Conservation (phyloP, 2,888 invertebrate genomes). For the Chloroclystis v-ata region DNA sequence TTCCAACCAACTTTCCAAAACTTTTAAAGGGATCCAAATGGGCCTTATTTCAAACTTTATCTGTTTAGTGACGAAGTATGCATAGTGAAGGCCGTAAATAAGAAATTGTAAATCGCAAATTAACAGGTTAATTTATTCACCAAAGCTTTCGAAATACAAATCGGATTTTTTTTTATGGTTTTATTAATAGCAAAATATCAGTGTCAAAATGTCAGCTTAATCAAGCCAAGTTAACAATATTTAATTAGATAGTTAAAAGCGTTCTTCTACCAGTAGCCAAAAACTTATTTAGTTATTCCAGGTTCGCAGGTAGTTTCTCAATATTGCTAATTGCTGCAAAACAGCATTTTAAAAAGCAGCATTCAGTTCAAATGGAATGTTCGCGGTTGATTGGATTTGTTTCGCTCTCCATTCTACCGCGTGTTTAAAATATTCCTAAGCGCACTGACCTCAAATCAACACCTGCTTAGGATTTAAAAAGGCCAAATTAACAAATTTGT, state of each 20-base stretch:
- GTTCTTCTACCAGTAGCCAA: too few relatives aligned
- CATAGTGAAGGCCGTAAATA: slow-evolving; percentile 14
- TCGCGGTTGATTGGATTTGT: slow-evolving; percentile 64
- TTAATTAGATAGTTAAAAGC: too few relatives aligned
- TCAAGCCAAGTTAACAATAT: too few relatives aligned
- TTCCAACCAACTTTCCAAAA: slow-evolving; percentile 58
- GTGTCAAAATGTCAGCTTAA: too few relatives aligned
- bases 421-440: slow-evolving; percentile 17
- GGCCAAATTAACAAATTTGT: too few relatives aligned
- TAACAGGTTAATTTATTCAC: too few relatives aligned
- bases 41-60: slow-evolving; percentile 54
- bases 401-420: slow-evolving; percentile 48
- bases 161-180: too few relatives aligned
- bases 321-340: slow-evolving; percentile 35
- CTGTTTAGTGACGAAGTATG: slow-evolving; percentile 24
- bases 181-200: too few relatives aligned
- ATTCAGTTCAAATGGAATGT: slow-evolving; percentile 40
- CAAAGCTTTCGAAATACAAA: too few relatives aligned
- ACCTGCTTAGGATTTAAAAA: too few relatives aligned
- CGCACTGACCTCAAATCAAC: background rate
- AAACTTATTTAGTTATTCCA: background rate
- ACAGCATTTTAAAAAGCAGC: slow-evolving; percentile 41
- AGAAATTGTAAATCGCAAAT: background rate
- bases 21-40: slow-evolving; percentile 62
- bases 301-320: slow-evolving; percentile 12